These are phyloP conservation scores for Callyntrura sp. DNA, from an alignment of 2,888 invertebrate genomes.

Conservation along the genomic window DNA sequence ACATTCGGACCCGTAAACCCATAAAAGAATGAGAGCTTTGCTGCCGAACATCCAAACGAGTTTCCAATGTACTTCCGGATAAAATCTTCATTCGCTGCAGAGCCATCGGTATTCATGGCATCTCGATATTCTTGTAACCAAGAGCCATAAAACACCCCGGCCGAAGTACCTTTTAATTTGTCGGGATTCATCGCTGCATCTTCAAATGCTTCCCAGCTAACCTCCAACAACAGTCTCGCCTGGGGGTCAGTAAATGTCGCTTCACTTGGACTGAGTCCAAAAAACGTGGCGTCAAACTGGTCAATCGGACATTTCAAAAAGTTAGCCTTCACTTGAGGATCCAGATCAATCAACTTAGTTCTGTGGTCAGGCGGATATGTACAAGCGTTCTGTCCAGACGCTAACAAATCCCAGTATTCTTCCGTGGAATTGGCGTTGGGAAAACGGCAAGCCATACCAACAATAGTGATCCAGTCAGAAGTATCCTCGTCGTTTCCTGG, in stretches of 20 bases:
- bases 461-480: conserved; percentile 44
- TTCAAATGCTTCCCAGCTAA: conserved; percentile 54
- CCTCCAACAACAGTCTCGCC: conserved; percentile 35
- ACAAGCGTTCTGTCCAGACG: conserved; percentile 19
- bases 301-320: conserved; percentile 60
- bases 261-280: conserved; percentile 45
- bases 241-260: conserved; percentile 44
- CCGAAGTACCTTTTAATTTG: neutral
- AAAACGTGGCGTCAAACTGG: conserved; percentile 58
- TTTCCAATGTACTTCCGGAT: conserved; percentile 47
- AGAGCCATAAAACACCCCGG: conserved; percentile 38
- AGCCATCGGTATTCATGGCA: neutral
- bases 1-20: conserved; percentile 72
- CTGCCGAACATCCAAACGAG: conserved; percentile 38
- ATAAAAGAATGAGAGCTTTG: conserved; percentile 51
- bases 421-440: conserved; percentile 45
- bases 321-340: neutral
- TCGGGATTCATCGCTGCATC: conserved; percentile 36
- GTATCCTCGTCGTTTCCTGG: neutral
- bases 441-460: conserved; percentile 60
- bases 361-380: neutral
- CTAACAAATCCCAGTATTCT: conserved; percentile 67
- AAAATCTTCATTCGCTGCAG: neutral
- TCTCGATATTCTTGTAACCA: conserved; percentile 50
- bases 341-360: neutral